Evolutionary conservation across 2,888 invertebrate genomes (phyloP), one percentile per base, ranked within the genome.

Genomic region (Agrotis clavis): DNA sequence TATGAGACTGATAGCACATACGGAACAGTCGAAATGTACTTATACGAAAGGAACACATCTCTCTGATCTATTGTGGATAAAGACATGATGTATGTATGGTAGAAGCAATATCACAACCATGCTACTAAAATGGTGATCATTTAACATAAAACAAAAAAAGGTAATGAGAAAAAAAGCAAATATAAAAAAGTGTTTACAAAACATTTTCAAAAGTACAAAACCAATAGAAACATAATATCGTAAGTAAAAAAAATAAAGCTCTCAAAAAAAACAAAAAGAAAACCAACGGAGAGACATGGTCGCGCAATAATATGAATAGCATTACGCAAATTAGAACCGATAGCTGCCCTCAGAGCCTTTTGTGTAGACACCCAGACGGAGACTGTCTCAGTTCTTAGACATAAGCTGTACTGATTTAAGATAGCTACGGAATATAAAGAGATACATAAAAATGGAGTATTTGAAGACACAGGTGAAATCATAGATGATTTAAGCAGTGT

Each of bases 281-380:
- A 80, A 67, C 45, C 62, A 76, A 77, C 35, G 50, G 9, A 81
- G 59, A 62, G 68, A 76, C 83, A 83, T 75, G 85, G 74, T 74
- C 73, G 68, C 69, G 79, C 83, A 81, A 82, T 86, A 86, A 83
- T 86, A 85, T 87, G 90, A 89, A 91, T 91, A 88, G 78, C 90
- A 91, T 92, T 92, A 92, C 90, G 91, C 90, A 92, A 92, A 92
- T 86, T 89, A 87, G 83, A 82, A 67, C 63, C 85, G 87, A 90
- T 89, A 87, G 85, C 74, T 73, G 74, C 67, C 72, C 72, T 63
- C 61, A 75, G 48, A 77, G 81, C 79, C 83, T 84, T 81, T 86
- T 86, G 86, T 86, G 80, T 75, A 65, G 82, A 77, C 77, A 66
- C 65, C 4, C 76, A 66, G 77, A 84, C 82, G 74, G 75, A 47